A percentile compares a stretch with the other conserved stretches of the same genome.
Evolutionary conservation across 2,113 vertebrate genomes (phyloP).

Genomic region (Sorex fumeus): DNA sequence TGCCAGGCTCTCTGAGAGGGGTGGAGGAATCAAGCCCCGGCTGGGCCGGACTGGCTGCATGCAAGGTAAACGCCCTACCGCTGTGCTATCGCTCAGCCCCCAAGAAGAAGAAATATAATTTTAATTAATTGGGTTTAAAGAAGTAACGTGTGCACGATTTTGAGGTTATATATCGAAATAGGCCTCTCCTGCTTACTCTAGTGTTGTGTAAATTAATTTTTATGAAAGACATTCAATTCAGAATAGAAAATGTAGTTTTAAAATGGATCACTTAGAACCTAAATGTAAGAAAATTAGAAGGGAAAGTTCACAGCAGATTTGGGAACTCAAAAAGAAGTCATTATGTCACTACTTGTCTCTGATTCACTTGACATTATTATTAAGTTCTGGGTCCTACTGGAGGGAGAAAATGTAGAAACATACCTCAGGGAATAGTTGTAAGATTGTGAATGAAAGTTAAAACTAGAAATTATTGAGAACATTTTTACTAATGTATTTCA

Average conservation of each 20-base stretch:
- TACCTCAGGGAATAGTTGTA: background rate
- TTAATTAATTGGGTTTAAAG: conserved; percentile 21
- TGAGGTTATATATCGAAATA: background rate
- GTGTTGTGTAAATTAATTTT: background rate
- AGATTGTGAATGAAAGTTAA: conserved; percentile 8
- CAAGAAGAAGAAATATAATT: background rate
- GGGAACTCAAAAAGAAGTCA: background rate
- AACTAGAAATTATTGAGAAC: background rate
- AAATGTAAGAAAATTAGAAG: background rate
- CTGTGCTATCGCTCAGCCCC: no score
- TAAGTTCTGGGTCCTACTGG: background rate
- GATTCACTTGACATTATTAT: background rate
- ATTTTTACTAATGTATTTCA: conserved; percentile 14
- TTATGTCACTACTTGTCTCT: background rate
- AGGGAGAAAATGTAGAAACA: background rate
- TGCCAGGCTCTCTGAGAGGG: no score
- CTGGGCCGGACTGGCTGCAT: no score
- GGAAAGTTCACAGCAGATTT: background rate
- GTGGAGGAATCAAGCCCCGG: no score
- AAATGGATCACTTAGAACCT: background rate
- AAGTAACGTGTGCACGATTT: background rate
- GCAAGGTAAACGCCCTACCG: no score
- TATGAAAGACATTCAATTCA: background rate
- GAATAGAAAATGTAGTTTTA: background rate
- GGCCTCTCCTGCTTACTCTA: background rate